Base-by-base conservation (phyloP, 2,113 vertebrate species). In the Gopherus evgoodei region DNA sequence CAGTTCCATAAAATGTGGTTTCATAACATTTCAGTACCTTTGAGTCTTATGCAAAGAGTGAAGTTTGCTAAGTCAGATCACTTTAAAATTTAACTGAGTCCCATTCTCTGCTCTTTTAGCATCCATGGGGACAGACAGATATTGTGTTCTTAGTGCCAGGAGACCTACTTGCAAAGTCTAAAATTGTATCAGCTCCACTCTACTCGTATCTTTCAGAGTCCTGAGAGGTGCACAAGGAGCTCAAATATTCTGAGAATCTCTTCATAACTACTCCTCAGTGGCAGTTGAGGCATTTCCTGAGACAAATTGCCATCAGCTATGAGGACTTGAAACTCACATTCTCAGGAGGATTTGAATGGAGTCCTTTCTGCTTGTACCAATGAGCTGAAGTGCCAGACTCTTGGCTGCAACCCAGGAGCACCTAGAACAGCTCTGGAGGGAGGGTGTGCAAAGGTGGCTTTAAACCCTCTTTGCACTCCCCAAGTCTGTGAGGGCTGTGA, bases 1-100 rank as follows among this genome's bases (percentile, higher is more conserved):
- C 81, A 96, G 90, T 92, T 88, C 75, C 92, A 95, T 79, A 27
- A 89, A 76, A 9, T 69, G 31, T 89, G 91, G 90, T 57, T 85
- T 69, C 31, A n/a, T n/a, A 69, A 69, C 19, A 69, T n/a, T 35
- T 14, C 78, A 25, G 31, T 79, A 84, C 44, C 69, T 83, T 16
- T 47, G 76, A 49, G 14, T 49, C 49, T 56, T 22, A 24, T 21
- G 25, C 4, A 52, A 35, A 25, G 49, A 84, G 35, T 69, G 31
- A 69, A 19, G 50, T 49, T 49, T 93, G 94, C 90, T 84, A 91
- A 95, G 56, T 16, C 79, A 78, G 38, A 1, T 85, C 87, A 62
- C 83, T 87, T 93, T 87, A 25, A 87, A 69, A 53, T 69, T 0
- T 24, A 93, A 11, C 72, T 83, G 79, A 93, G 96, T 84, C 24